Conservation (phyloP, 2,888 invertebrate genomes). For the Schizaphis graminum region DNA sequence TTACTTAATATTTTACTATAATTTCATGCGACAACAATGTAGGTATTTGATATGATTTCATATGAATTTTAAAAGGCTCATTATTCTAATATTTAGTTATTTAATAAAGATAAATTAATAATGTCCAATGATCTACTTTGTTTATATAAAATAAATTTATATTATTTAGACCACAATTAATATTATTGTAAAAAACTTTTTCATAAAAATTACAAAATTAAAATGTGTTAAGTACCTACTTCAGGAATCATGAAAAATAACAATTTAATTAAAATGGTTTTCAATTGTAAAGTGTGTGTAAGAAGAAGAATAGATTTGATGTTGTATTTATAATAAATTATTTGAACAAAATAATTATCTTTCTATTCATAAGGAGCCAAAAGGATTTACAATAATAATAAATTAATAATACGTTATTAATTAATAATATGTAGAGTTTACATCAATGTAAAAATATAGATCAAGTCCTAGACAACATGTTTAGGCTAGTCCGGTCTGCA, state of each 20-base stretch:
- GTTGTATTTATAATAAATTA: no score
- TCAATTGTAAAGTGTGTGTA: neutral
- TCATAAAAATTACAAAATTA: neutral
- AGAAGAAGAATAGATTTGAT: neutral
- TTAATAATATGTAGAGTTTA: no score
- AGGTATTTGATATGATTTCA: neutral
- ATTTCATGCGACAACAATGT: neutral
- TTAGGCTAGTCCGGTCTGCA: neutral
- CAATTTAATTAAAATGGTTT: neutral
- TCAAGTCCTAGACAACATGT: no score
- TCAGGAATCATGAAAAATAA: neutral
- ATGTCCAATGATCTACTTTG: neutral
- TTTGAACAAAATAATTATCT: no score
- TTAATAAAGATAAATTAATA: neutral
- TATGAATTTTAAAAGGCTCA: neutral
- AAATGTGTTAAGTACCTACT: neutral
- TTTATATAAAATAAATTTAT: neutral
- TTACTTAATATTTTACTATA: neutral
- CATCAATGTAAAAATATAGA: no score
- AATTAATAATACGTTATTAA: no score
- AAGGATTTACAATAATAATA: no score
- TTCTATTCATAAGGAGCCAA: no score
- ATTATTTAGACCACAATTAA: neutral
- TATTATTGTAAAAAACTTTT: neutral
- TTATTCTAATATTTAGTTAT: neutral